Conservation (phyloP, 1,140 invertebrate genomes). For the Calephelis nemesis region DNA sequence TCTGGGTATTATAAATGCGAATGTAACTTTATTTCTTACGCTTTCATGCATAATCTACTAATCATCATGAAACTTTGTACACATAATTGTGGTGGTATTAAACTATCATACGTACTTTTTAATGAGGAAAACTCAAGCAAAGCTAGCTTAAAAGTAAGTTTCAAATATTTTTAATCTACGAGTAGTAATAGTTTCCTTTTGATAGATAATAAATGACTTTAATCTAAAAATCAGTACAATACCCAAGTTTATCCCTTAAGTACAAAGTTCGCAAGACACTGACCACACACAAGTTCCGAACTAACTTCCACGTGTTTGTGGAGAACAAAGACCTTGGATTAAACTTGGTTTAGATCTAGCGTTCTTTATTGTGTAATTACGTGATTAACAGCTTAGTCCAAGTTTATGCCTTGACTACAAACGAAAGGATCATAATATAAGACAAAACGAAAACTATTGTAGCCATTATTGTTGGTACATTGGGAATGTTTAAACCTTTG, state of each 20-base stretch:
- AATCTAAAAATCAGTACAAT: slow-evolving; percentile 17
- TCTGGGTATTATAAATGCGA: too few relatives aligned
- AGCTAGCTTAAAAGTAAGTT: too few relatives aligned
- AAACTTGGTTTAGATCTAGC: slow-evolving; percentile 27
- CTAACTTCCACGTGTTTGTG: slow-evolving; percentile 29
- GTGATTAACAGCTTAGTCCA: slow-evolving; percentile 21
- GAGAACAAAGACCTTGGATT: slow-evolving; percentile 26
- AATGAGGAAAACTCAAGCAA: too few relatives aligned
- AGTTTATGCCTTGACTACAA: slow-evolving; percentile 9
- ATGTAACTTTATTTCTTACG: too few relatives aligned
- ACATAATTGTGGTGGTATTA: too few relatives aligned
- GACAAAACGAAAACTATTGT: slow-evolving; percentile 1
- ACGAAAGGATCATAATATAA: slow-evolving; percentile 19
- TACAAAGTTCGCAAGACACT: slow-evolving; percentile 17
- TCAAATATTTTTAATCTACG: too few relatives aligned
- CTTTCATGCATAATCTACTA: too few relatives aligned
- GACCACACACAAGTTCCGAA: slow-evolving; percentile 25
- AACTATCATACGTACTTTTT: too few relatives aligned
- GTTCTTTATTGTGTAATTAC: slow-evolving; percentile 33
- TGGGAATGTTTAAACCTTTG: neutral
- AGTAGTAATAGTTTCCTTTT: too few relatives aligned
- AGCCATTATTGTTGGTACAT: neutral
- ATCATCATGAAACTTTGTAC: too few relatives aligned
- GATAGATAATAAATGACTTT: neutral
- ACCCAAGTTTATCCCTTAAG: neutral